Evolutionary conservation across 2,888 invertebrate genomes (phyloP).

Genomic region (Hydroisotoma schaefferi): DNA sequence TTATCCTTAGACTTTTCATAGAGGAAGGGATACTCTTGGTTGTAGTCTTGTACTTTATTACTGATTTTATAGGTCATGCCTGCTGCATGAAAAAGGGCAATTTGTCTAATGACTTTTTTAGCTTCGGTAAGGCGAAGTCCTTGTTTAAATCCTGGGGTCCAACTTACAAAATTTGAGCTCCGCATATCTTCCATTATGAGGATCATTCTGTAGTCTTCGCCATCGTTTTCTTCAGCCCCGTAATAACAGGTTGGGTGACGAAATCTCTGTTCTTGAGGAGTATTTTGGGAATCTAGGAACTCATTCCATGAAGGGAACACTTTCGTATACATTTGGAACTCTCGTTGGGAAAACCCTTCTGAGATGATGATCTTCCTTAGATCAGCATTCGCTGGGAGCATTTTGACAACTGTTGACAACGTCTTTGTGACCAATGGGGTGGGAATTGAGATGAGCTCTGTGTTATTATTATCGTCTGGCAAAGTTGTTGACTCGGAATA

Average conservation of each 20-base stretch:
- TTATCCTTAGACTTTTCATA: neutral
- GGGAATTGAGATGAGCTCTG: neutral
- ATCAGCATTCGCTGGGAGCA: constrained; percentile 22
- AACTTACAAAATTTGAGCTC: constrained; percentile 12
- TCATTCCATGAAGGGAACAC: constrained; percentile 26
- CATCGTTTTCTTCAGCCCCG: constrained; percentile 27
- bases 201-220: constrained; percentile 27
- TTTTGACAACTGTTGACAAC: constrained; percentile 26
- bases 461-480: neutral
- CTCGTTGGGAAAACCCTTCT: constrained; percentile 26
- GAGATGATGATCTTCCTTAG: constrained; percentile 16
- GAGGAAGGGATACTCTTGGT: neutral
- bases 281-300: constrained; percentile 22
- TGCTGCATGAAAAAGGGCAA: constrained; percentile 30
- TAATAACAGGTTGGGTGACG: constrained; percentile 31
- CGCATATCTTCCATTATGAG: constrained; percentile 31
- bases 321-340: constrained; percentile 31
- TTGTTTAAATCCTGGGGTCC: constrained; percentile 24
- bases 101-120: constrained; percentile 22
- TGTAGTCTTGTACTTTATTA: neutral
- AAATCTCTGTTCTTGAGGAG: constrained; percentile 17
- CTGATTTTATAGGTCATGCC: constrained; percentile 26
- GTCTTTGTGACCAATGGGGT: neutral
- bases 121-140: constrained; percentile 19
- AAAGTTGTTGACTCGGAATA: neutral